Evolutionary conservation across 1,140 invertebrate species (phyloP), one percentile per base, ranked within the genome.

Genomic region (Geopemphigus sp.): DNA sequence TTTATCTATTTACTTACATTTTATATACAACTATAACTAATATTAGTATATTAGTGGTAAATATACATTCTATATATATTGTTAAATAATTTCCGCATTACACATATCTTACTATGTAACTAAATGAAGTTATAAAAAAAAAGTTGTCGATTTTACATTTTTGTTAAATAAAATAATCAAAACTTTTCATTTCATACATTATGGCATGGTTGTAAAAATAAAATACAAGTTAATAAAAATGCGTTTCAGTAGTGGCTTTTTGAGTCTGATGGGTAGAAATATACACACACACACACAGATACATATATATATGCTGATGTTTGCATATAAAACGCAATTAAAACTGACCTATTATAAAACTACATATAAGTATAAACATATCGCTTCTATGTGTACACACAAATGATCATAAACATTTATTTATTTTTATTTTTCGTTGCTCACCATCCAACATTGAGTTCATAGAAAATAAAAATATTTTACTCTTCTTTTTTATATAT

Each of bases 401-500:
- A 76, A 59, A 76, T 45, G n/a, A 39, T 56, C 56, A 19, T 76
- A 57, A 76, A 32, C 53, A 29, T 73, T 73, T 76, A n/a, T 50
- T 50, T 50, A 12, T 50, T 50, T 50, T 39, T 39, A 39, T 50
- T 76, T 76, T 73, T 76, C 59, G 47, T 14, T 4, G 57, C 53
- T 4, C 10, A 22, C 54, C 22, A 29, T 68, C 64, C 39, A 6
- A 50, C 66, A 47, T 68, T 47, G 50, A 61, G 54, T 59, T 76
- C 59, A 76, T 59, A 56, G 14, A 76, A 76, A 76, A 57, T 24
- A 61, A 76, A 14, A 76, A 76, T 76, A 76, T 76, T 76, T 39
- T 76, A 15, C n/a, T 39, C 29, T 19, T 59, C 22, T 76, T 76
- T 45, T 76, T 4, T 68, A 57, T 57, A 68, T 68, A 68, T 15